Evolutionary conservation across 2,797 vertebrate genomes (phyloP), one percentile per base, ranked within the genome.

Genomic region (Parotocinclus haroldoi): DNA sequence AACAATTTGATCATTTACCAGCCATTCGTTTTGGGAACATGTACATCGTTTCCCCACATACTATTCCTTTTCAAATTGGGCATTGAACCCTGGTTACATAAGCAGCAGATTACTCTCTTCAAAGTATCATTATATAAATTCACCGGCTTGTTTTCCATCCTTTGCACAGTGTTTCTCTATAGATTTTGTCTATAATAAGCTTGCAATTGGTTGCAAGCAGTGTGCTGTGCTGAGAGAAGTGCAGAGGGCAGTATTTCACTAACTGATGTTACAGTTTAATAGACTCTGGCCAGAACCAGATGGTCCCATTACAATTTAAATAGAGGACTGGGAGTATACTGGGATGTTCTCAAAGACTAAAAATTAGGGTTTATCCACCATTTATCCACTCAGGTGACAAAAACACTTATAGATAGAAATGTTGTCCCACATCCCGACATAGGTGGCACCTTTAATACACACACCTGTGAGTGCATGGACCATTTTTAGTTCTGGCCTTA

Each of bases 201-300:
- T 18, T 58, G 52, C 16, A 68, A 5, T 27, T 9, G 65, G 12
- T 51, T 46, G 12, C 54, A 60, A 54, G 53, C 45, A 13, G 17
- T 39, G 38, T 4, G 42, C 18, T 58, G 19, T 54, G 53, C 10
- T 13, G 14, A 65, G 11, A 14, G 9, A 55, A 51, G 67, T 49
- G 57, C 64, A 58, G 42, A 61, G 66, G 66, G 66, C 73, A 78
- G 73, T 72, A 70, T 69, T 78, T 70, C 59, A 72, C 49, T 38
- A 27, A 45, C 63, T 57, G 45, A 70, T 27, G 46, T 69, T 37
- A 69, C 45, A 65, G 10, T 45, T 18, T 69, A 64, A 64, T 49
- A 53, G 40, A 10, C 39, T 27, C 9, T 54, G 40, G 40, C 27
- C 52, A 52, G 50, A 45, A 36, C 56, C 63, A 59, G 44, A 65